A percentile compares a stretch with the other conserved stretches of the same genome.
phyloP scores from a whole-genome alignment of 1,140 invertebrate genomes.

The Danaus melanippus region DNA sequence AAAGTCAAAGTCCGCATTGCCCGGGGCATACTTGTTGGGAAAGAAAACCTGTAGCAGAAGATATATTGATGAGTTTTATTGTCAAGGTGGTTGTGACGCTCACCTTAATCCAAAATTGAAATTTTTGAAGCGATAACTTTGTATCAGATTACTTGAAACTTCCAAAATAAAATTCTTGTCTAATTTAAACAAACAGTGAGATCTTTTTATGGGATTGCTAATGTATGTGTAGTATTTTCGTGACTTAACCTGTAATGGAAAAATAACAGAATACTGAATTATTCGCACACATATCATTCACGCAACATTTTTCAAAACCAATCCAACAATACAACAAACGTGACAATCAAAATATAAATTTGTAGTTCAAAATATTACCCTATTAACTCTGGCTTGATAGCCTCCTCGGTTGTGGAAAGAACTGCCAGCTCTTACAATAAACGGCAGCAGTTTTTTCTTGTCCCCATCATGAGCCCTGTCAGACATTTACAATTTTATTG shows the following conservation, averaged over 20 bases:
- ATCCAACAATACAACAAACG: no score
- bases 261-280: no score
- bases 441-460: conserved; percentile 39
- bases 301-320: no score
- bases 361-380: conserved; percentile 24
- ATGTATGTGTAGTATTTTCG: no score
- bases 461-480: conserved; percentile 44
- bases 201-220: not conserved
- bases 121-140: not conserved
- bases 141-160: no score
- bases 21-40: conserved; percentile 36
- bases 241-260: no score
- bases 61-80: conserved; percentile 2
- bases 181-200: not conserved
- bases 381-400: conserved; percentile 56
- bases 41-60: conserved; percentile 45
- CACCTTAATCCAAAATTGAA: not conserved
- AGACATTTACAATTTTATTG: not conserved
- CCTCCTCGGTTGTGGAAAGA: conserved; percentile 58
- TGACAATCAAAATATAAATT: no score
- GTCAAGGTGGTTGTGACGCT: not conserved
- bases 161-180: not conserved
- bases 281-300: no score
- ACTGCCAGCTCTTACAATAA: conserved; percentile 51
- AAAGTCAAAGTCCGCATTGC: conserved; percentile 51